Evolutionary conservation across 2,113 vertebrate genomes (phyloP).

Genomic region (Strix aluco): DNA sequence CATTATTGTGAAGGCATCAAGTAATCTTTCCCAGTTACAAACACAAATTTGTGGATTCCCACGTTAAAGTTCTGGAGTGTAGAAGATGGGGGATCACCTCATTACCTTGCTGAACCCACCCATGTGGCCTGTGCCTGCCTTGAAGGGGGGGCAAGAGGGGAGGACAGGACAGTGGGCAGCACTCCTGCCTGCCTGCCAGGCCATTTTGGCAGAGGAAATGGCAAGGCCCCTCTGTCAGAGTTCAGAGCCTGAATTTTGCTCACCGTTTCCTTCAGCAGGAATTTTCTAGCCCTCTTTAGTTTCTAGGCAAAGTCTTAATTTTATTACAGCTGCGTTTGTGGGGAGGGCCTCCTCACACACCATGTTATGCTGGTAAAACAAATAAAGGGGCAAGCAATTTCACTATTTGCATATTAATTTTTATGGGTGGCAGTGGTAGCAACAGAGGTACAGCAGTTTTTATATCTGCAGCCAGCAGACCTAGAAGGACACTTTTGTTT

Average conservation of each 20-base stretch:
- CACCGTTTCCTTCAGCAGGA: accelerated
- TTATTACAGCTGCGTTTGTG: background rate
- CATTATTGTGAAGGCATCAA: accelerated
- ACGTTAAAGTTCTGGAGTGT: background rate
- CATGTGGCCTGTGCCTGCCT: accelerated
- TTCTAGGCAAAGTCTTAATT: background rate
- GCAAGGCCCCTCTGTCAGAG: background rate
- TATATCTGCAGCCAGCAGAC: background rate
- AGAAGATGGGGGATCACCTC: background rate
- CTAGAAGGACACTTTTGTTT: background rate
- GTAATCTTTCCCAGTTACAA: background rate
- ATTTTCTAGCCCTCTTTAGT: background rate
- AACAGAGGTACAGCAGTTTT: background rate
- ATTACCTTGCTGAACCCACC: background rate
- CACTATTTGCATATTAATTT: background rate
- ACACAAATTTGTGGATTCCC: background rate
- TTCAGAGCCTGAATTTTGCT: background rate
- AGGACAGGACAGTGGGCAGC: background rate
- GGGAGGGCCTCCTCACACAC: background rate
- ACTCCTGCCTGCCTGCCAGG: background rate
- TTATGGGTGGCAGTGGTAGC: accelerated
- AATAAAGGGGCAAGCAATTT: background rate
- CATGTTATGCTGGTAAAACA: accelerated
- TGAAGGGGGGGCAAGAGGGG: accelerated
- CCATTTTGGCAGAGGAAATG: background rate